Percentiles rank a stretch among this genome's conserved stretches.
phyloP scores from a whole-genome alignment of 2,888 invertebrate species.

The Melanostoma scalare region DNA sequence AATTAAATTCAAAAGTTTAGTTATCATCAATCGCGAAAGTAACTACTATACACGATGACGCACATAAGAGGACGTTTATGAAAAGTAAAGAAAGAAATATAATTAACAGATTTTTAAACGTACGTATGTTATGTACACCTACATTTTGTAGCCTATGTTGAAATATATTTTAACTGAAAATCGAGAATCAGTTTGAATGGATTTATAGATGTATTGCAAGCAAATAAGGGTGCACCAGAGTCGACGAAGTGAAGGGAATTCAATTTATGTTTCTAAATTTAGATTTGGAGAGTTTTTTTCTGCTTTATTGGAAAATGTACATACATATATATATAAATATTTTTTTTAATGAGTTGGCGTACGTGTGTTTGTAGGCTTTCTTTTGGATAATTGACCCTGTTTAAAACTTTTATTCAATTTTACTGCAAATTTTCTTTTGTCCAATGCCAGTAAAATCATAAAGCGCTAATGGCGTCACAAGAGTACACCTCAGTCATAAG shows the following conservation, averaged over 20 bases:
- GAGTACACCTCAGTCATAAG: slow-evolving; percentile 48
- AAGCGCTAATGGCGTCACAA: slow-evolving; percentile 70
- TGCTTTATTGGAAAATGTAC: background rate
- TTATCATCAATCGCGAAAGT: slow-evolving; percentile 18
- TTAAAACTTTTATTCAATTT: background rate
- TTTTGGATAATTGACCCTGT: background rate
- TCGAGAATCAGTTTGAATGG: too few relatives aligned
- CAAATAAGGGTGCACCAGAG: slow-evolving; percentile 24
- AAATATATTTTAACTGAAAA: too few relatives aligned
- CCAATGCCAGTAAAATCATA: slow-evolving; percentile 52
- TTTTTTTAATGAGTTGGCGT: background rate
- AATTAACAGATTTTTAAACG: slow-evolving; percentile 37
- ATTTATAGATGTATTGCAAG: slow-evolving; percentile 21
- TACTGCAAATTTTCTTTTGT: slow-evolving; percentile 36
- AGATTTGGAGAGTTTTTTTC: slow-evolving; percentile 37
- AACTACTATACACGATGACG: slow-evolving; percentile 56
- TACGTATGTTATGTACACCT: too few relatives aligned
- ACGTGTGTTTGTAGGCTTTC: background rate
- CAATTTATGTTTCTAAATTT: slow-evolving; percentile 52
- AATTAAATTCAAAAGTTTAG: slow-evolving; percentile 27
- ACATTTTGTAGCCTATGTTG: too few relatives aligned
- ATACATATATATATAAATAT: too few relatives aligned
- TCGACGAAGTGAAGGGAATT: slow-evolving; percentile 12
- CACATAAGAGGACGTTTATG: slow-evolving; percentile 53
- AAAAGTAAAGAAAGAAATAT: slow-evolving; percentile 14